Evolutionary conservation across 2,113 vertebrate species (phyloP).

Genomic region (Elgaria multicarinata): DNA sequence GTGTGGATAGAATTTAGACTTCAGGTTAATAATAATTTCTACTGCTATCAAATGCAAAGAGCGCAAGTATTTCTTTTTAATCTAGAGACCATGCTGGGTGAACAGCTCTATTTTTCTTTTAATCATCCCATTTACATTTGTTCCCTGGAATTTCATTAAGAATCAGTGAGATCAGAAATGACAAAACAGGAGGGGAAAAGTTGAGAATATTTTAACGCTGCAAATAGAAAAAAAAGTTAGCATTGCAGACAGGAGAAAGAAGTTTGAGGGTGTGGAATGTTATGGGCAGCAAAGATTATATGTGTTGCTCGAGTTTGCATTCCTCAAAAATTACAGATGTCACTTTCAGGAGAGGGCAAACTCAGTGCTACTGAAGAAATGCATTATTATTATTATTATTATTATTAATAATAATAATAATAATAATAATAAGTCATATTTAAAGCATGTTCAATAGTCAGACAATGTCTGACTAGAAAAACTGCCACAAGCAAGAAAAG

Average conservation of each 20-base stretch:
- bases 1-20: constrained; percentile 30
- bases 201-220: constrained; percentile 10
- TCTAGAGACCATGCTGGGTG: constrained; percentile 35
- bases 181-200: constrained; percentile 33
- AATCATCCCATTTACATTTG: constrained; percentile 27
- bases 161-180: constrained; percentile 3
- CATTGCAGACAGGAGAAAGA: not conserved
- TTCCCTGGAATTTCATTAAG: constrained; percentile 36
- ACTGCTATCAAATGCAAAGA: constrained; percentile 36
- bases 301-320: constrained; percentile 56
- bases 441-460: no score
- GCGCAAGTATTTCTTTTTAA: constrained; percentile 14
- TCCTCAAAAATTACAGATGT: constrained; percentile 53
- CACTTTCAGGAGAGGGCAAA: constrained; percentile 45
- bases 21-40: constrained; percentile 34
- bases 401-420: constrained; percentile 20
- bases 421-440: not conserved
- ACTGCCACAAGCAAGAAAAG: no score
- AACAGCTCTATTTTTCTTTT: constrained; percentile 21
- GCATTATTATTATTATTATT: constrained; percentile 20
- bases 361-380: constrained; percentile 14
- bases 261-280: constrained; percentile 30
- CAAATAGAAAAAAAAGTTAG: not conserved
- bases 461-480: no score
- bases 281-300: constrained; percentile 46